Percentiles rank a stretch among this genome's conserved stretches.
Evolutionary conservation across 2,888 invertebrate genomes (phyloP).

Genomic region (Choristoneura rosaceana): DNA sequence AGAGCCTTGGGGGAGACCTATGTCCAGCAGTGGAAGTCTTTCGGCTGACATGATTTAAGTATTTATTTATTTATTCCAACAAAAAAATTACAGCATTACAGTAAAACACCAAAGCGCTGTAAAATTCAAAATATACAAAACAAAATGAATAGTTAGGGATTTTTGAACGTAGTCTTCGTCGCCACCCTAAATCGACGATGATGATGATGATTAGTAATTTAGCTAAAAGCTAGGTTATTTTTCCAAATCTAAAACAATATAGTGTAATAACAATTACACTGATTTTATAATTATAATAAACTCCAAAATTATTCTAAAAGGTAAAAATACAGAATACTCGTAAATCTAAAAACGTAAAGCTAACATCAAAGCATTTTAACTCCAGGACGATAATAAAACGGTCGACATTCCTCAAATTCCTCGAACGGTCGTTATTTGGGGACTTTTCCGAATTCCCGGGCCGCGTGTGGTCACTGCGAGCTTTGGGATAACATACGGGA

Average conservation of each 20-base stretch:
- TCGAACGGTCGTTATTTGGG: conserved; percentile 67
- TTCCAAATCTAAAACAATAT: no score
- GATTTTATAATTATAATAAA: neutral
- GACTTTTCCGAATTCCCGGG: conserved; percentile 71
- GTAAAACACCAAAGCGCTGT: no score
- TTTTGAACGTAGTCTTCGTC: no score
- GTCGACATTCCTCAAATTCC: conserved; percentile 56
- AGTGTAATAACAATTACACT: neutral
- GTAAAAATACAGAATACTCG: neutral
- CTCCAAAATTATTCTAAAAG: neutral
- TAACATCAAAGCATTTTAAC: conserved; percentile 35
- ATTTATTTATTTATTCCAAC: no score
- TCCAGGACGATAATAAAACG: conserved; percentile 20
- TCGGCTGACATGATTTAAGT: no score
- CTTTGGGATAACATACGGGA: neutral
- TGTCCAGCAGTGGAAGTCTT: no score
- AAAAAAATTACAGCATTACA: no score
- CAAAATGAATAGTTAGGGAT: no score
- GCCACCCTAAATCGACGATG: no score
- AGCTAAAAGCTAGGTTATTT: neutral
- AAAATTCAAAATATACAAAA: no score
- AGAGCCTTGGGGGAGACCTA: no score
- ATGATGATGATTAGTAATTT: no score
- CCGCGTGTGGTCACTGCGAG: conserved; percentile 60
- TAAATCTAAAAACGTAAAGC: conserved; percentile 5